Conservation (phyloP, 1,140 invertebrate genomes). For the Hermatobates lingyangjiaoensis region DNA sequence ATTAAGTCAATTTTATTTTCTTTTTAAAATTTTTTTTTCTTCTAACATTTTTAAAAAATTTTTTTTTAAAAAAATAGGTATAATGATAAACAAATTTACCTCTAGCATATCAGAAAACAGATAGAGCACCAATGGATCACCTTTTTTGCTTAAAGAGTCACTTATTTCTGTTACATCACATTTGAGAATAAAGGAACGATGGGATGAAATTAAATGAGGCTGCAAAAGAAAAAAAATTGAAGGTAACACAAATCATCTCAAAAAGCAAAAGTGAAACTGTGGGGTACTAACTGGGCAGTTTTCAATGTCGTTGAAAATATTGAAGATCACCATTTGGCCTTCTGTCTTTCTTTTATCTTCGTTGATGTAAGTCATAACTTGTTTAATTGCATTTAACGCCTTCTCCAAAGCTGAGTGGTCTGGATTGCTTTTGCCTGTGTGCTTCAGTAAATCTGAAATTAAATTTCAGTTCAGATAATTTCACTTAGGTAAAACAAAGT, state of each 20-base stretch:
- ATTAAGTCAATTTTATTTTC: not conserved
- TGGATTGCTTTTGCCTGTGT: slow-evolving; percentile 65
- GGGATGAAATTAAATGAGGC: slow-evolving; percentile 76
- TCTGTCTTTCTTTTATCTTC: slow-evolving; percentile 93
- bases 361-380: slow-evolving; percentile 91
- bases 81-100: slow-evolving; percentile 39
- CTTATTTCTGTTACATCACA: slow-evolving; percentile 79
- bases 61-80: too few relatives aligned
- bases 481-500: too few relatives aligned
- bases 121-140: slow-evolving; percentile 73
- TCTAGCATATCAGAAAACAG: slow-evolving; percentile 87
- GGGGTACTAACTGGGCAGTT: slow-evolving; percentile 64
- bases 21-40: not conserved
- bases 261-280: too few relatives aligned
- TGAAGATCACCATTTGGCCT: slow-evolving; percentile 84
- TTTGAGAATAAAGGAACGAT: slow-evolving; percentile 67
- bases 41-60: too few relatives aligned
- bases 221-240: slow-evolving; percentile 21
- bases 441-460: slow-evolving; percentile 72
- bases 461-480: too few relatives aligned
- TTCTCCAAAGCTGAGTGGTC: slow-evolving; percentile 68
- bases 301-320: slow-evolving; percentile 94
- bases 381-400: slow-evolving; percentile 68
- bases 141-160: slow-evolving; percentile 65
- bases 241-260: not conserved